A percentile compares a stretch with the other conserved stretches of the same genome.
Conservation (phyloP, 2,113 vertebrate species). For the Engraulis encrasicolus region DNA sequence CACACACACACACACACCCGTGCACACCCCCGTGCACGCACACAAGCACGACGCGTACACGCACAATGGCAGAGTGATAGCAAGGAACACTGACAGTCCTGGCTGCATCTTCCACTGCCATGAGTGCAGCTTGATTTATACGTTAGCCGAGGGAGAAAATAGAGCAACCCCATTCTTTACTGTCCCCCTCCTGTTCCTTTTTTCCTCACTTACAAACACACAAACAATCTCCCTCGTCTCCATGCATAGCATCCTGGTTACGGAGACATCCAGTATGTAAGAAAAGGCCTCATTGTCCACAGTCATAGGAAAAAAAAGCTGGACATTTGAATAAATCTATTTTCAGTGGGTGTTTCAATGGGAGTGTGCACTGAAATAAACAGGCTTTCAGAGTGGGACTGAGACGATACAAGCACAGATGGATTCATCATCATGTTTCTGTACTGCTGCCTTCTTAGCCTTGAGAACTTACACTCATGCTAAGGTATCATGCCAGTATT, state of each 20-base stretch:
- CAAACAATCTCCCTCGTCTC: conserved; percentile 40
- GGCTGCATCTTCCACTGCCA: not conserved
- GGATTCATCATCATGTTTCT: not conserved
- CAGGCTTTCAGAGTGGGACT: conserved; percentile 19
- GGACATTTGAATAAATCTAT: conserved; percentile 57
- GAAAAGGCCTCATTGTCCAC: conserved; percentile 69
- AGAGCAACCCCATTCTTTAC: conserved; percentile 61
- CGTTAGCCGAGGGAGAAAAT: conserved; percentile 52
- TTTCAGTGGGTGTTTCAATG: conserved; percentile 45
- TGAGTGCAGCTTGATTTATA: conserved; percentile 52
- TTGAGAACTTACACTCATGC: too few relatives aligned
- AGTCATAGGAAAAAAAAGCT: conserved; percentile 49
- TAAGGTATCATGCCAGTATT: too few relatives aligned
- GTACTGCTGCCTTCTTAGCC: too few relatives aligned
- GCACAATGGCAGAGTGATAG: conserved; percentile 32
- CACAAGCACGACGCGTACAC: not conserved
- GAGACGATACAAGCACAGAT: not conserved
- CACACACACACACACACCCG: not conserved
- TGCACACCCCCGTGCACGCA: conserved; percentile 20
- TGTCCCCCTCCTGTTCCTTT: conserved; percentile 47
- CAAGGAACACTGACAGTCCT: not conserved
- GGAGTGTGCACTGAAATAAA: conserved; percentile 43
- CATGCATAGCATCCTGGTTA: conserved; percentile 58
- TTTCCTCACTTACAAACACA: not conserved
- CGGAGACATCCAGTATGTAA: conserved; percentile 57